Evolutionary conservation across 2,888 invertebrate species (phyloP).

Genomic region (Trimorus sp.): DNA sequence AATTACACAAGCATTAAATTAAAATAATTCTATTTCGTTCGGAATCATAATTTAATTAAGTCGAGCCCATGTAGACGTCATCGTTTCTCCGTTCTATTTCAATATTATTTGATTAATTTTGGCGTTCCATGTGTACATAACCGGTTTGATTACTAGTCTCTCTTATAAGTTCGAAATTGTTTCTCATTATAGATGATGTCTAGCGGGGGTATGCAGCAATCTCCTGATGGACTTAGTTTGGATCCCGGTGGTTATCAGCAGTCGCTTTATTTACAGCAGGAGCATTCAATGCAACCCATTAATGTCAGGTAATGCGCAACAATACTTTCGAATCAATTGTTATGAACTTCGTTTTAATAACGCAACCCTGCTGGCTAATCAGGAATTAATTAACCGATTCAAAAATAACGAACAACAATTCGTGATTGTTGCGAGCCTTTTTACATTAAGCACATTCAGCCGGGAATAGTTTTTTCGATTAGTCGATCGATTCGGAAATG

Average conservation of each 20-base stretch:
- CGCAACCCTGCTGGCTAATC: background rate
- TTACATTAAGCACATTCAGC: too few relatives aligned
- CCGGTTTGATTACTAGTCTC: constrained; percentile 37
- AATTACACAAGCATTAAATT: constrained; percentile 24
- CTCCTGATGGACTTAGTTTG: constrained; percentile 84
- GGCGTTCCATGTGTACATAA: constrained; percentile 15
- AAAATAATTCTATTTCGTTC: background rate
- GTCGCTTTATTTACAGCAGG: constrained; percentile 86
- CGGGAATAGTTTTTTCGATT: too few relatives aligned
- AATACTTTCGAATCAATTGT: constrained; percentile 22
- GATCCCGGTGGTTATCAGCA: constrained; percentile 87
- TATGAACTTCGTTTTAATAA: constrained; percentile 28
- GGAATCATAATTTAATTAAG: too few relatives aligned
- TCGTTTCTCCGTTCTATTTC: constrained; percentile 34
- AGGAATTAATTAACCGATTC: too few relatives aligned
- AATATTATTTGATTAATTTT: constrained; percentile 46
- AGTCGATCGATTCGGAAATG: too few relatives aligned
- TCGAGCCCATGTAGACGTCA: background rate
- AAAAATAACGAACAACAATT: too few relatives aligned
- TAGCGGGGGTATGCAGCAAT: constrained; percentile 85
- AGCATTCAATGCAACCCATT: constrained; percentile 82
- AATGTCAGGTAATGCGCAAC: constrained; percentile 79
- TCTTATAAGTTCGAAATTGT: constrained; percentile 45
- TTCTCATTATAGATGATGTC: constrained; percentile 79
- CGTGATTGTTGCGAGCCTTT: too few relatives aligned